Base-by-base conservation (phyloP, 2,888 invertebrate genomes). In the Polyommatus icarus region DNA sequence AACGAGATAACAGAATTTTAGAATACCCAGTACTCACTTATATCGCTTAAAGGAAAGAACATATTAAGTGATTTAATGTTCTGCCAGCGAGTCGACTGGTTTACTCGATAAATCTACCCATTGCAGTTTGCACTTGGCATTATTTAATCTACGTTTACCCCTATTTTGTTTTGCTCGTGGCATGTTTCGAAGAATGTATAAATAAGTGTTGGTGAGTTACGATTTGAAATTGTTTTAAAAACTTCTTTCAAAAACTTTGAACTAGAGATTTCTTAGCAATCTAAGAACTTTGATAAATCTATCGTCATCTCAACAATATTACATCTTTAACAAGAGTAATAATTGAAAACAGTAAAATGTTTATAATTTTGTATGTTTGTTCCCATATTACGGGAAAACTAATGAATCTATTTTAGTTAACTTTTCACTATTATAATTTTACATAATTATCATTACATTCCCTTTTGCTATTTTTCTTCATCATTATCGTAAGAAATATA, bases 41-140 rank as follows among this genome's bases (percentile, higher is more conserved):
- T 73, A 73, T 46, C 40, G 46, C 29, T 50, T 50, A 29, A 7
- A 54, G 50, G 29, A 75, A 24, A 73, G 73, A 73, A 73, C 75
- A 75, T 75, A 75, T 75, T 75, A 54, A 75, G 50, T 75, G 75
- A 75, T 75, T 75, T 75, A 75, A 75, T 75, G 75, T 75, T 54
- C 29, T 75, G 40, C 50, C 29, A 54, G 50, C 29, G 54, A 75
- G 75, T 75, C 75, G 75, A 50, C 50, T 50, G 75, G 75, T 54
- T 54, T 50, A 40, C 54, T 15, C 75, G 29, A 75, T 75, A 54
- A 75, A 75, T 75, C 75, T 75, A 54, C 75, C 75, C 40, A 67
- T 67, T 67, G 67, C 67, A 36, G 72, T 50, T 75, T 75, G 75
- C 75, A 54, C 75, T 75, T 75, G 75, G 50, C 75, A 75, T 75